Conservation (phyloP, 2,888 invertebrate genomes). For the Acheta domesticus region DNA sequence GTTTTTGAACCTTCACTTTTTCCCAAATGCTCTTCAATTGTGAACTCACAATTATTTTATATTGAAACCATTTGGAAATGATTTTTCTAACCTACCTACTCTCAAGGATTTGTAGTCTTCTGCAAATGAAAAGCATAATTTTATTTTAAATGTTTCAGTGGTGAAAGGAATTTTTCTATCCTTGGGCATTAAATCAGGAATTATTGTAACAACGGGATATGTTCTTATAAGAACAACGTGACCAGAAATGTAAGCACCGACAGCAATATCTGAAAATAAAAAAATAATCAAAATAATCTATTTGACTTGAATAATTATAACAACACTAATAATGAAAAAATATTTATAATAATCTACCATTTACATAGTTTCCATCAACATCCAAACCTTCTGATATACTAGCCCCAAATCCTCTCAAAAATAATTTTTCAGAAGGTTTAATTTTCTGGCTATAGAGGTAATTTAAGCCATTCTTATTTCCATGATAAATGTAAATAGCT, state of each 20-base stretch:
- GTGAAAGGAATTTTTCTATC: not conserved
- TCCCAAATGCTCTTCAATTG: too few species aligned
- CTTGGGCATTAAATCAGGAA: not conserved
- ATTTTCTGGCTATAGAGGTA: constrained; percentile 45
- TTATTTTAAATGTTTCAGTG: not conserved
- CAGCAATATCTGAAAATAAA: constrained; percentile 43
- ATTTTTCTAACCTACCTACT: not conserved
- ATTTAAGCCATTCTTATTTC: constrained; percentile 41
- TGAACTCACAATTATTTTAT: too few species aligned
- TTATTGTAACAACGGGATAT: constrained; percentile 42
- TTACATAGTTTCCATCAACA: constrained; percentile 47
- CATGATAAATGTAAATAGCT: constrained; percentile 44
- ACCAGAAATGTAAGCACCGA: constrained; percentile 48
- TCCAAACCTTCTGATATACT: constrained; percentile 48
- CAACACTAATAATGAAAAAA: not conserved
- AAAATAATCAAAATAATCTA: too few species aligned
- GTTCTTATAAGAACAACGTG: constrained; percentile 46
- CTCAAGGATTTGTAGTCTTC: not conserved
- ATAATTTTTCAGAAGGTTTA: constrained; percentile 41
- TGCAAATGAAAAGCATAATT: not conserved
- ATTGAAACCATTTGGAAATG: too few species aligned
- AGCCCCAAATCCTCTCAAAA: constrained; percentile 48
- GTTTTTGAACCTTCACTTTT: too few species aligned
- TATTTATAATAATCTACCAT: constrained; percentile 39
- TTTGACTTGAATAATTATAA: not conserved